Evolutionary conservation across 2,888 invertebrate genomes (phyloP).

Genomic region (Aporophyla nigra): DNA sequence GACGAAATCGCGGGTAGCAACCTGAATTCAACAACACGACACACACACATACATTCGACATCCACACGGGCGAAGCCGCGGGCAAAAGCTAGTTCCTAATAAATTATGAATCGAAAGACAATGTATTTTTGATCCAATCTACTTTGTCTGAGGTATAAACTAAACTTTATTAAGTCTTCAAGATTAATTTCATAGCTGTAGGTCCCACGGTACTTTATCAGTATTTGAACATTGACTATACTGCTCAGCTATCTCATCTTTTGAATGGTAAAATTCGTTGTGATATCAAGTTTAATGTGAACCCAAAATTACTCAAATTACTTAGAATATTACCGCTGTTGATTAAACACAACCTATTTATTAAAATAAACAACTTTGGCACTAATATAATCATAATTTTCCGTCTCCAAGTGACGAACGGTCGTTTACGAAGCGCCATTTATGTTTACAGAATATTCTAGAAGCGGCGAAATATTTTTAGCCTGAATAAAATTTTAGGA

Average conservation of each 20-base stretch:
- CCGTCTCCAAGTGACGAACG: conserved; percentile 25
- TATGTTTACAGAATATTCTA: conserved; percentile 41
- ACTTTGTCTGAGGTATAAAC: neutral
- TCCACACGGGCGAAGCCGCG: too few relatives aligned
- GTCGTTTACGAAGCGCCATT: neutral
- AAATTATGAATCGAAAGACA: neutral
- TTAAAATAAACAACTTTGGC: conserved; percentile 36
- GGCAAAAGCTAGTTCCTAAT: too few relatives aligned
- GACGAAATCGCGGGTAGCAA: too few relatives aligned
- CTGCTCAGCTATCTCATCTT: neutral
- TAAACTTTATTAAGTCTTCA: conserved; percentile 1
- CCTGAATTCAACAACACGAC: too few relatives aligned
- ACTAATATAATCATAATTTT: conserved; percentile 38
- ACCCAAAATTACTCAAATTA: conserved; percentile 12
- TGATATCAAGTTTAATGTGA: conserved; percentile 13
- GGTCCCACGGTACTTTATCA: neutral
- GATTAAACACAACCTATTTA: conserved; percentile 33
- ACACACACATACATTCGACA: too few relatives aligned
- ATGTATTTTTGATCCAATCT: neutral
- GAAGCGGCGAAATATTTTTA: conserved; percentile 33
- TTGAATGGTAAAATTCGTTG: neutral
- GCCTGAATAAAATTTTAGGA: conserved; percentile 7
- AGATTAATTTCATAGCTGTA: conserved; percentile 13
- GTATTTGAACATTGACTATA: conserved; percentile 14
- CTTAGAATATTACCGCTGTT: conserved; percentile 25